Evolutionary conservation across 2,888 invertebrate species (phyloP), one percentile per base, ranked within the genome.

Genomic region (Parapristionchus giblindavisi): DNA sequence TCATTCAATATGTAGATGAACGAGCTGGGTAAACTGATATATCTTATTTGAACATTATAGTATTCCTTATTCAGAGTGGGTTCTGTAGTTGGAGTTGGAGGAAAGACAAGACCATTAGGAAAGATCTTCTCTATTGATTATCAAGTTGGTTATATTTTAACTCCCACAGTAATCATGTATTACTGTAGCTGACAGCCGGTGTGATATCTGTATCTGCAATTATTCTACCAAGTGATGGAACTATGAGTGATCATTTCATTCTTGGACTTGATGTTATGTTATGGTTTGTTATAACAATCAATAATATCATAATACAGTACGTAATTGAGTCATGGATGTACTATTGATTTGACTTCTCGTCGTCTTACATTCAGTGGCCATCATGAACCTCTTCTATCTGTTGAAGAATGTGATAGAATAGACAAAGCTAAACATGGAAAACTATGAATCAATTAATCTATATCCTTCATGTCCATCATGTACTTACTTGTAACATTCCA

Each of bases 201-300:
- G 51, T 51, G 1, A 51, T 68, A 24, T 29, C 51, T 36, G 51
- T 68, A 14, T 52, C 51, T 14, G 68, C 68, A 34, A 68, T 52
- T 11, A 17, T 68, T 34, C 68, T 68, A 34, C 68, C 68, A 21
- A 52, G 36, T 68, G 51, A 68, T 34, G 68, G 51, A 52, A 52
- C 34, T 21, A 52, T 51, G 52, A 34, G 34, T 24, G 52, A 32
- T 36, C 51, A 68, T 29, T 68, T 68, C 68, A 68, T 68, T 3
- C 68, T 68, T 38, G 68, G 68, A 34, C 32, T 68, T 51, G 68
- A 68, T 68, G 68, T 68, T 21, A 51, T 68, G 51, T 29, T 68
- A 3, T 52, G 68, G 68, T 68, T 14, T 21, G 11, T 11, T 48
- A 48, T 48, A n/a, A n/a, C n/a, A n/a, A n/a, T n/a, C n/a, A n/a